Percentiles rank a stretch among this genome's conserved stretches.
These are phyloP conservation scores for Pseudopleuronectes americanus DNA, from an alignment of 2,797 vertebrate genomes.

Conservation along the genomic window DNA sequence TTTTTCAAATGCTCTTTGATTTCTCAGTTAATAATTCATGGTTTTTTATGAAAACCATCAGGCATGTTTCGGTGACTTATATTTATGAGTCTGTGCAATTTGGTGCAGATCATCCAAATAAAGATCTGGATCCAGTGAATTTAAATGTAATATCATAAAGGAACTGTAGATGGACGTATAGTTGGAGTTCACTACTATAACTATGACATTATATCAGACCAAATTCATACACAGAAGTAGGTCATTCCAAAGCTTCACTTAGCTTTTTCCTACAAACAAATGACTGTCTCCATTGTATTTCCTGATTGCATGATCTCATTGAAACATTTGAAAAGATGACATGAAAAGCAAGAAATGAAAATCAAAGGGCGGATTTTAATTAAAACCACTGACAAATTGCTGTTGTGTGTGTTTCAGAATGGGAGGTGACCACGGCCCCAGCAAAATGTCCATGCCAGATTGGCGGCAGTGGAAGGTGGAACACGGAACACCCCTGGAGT, in stretches of 20 bases:
- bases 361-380: too few species aligned
- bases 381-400: neutral
- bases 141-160: too few species aligned
- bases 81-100: too few species aligned
- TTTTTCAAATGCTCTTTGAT: too few species aligned
- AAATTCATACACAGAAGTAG: neutral
- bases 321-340: neutral
- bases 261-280: neutral
- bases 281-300: neutral
- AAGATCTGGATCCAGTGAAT: too few species aligned
- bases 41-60: too few species aligned
- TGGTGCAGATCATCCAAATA: too few species aligned
- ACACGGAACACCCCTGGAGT: constrained; percentile 91
- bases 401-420: constrained; percentile 56
- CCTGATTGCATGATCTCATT: neutral
- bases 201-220: neutral
- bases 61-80: too few species aligned
- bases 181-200: too few species aligned
- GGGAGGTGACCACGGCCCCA: constrained; percentile 86
- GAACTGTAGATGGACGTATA: too few species aligned
- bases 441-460: constrained; percentile 89
- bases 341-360: neutral
- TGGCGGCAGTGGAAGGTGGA: constrained; percentile 89
- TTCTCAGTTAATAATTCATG: too few species aligned
- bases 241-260: neutral